Conservation (phyloP, 2,797 vertebrate species). For the Merluccius polli region DNA sequence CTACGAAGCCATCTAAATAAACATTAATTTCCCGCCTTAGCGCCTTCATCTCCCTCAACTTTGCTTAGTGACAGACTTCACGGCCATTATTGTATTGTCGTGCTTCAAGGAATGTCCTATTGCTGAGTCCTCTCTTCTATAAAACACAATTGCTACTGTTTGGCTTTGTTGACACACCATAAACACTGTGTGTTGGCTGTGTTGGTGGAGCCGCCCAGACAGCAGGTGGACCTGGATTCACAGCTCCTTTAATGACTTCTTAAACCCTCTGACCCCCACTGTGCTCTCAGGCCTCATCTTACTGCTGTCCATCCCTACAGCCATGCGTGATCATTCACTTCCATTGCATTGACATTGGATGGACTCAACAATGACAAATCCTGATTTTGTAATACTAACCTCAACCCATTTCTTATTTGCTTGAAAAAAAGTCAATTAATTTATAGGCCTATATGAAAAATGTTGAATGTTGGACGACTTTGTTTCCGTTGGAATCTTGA, state of each 20-base stretch:
- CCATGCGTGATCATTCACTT: not conserved
- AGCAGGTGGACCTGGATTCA: constrained; percentile 43
- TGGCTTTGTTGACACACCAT: constrained; percentile 33
- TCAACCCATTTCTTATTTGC: not conserved
- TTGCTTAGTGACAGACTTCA: constrained; percentile 11
- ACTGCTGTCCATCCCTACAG: not conserved
- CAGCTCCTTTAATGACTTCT: constrained; percentile 31
- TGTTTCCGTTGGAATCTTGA: not conserved
- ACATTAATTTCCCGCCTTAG: constrained; percentile 23
- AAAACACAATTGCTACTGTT: constrained; percentile 17
- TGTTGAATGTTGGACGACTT: not conserved
- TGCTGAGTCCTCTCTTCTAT: constrained; percentile 9
- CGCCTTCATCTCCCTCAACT: not conserved
- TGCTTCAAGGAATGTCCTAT: constrained; percentile 12
- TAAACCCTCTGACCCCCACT: constrained; percentile 45
- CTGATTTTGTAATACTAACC: not conserved
- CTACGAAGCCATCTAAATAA: constrained; percentile 14
- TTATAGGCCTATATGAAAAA: not conserved
- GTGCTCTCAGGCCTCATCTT: not conserved
- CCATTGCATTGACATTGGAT: not conserved
- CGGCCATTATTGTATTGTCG: not conserved
- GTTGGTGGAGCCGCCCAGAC: constrained; percentile 25
- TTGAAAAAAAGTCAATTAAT: too few species aligned
- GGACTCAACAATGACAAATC: not conserved
- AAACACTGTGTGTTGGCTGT: constrained; percentile 17